A percentile compares a stretch with the other conserved stretches of the same genome.
Evolutionary conservation across 2,113 vertebrate species (phyloP).

Genomic region (Eidolon helvum): DNA sequence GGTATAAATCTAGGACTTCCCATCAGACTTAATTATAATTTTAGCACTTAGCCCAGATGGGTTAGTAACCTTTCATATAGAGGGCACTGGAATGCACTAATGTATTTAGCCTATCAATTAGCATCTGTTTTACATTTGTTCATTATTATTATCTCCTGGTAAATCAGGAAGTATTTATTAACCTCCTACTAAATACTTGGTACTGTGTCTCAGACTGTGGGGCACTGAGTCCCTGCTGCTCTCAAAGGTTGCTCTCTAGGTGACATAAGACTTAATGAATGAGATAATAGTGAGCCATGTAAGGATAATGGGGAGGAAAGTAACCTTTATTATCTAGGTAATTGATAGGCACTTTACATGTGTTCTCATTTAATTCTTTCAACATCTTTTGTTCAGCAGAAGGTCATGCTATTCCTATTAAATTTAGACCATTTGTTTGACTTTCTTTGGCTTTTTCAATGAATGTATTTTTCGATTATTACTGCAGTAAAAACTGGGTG

Average conservation of each 20-base stretch:
- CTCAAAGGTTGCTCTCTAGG: slow-evolving; percentile 4
- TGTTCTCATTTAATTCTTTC: slow-evolving; percentile 23
- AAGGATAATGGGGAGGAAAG: background rate
- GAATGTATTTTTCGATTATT: slow-evolving; percentile 11
- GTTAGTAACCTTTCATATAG: slow-evolving; percentile 52
- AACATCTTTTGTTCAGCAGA: slow-evolving; percentile 33
- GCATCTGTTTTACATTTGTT: slow-evolving; percentile 42
- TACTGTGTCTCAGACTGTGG: background rate
- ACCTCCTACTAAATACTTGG: slow-evolving; percentile 48
- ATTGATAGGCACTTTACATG: slow-evolving; percentile 13
- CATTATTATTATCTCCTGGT: slow-evolving; percentile 42
- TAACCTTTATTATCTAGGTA: slow-evolving; percentile 28
- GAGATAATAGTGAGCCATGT: background rate
- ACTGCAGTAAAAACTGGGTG: background rate
- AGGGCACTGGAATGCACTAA: slow-evolving; percentile 30
- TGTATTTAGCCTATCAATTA: slow-evolving; percentile 67
- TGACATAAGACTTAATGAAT: slow-evolving; percentile 1
- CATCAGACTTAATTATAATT: slow-evolving; percentile 64
- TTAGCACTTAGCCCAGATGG: slow-evolving; percentile 57
- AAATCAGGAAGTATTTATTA: slow-evolving; percentile 66
- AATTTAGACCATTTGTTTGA: background rate
- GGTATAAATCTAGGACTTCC: slow-evolving; percentile 68
- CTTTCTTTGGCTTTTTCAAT: background rate
- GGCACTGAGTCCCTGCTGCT: background rate
- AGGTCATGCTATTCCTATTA: slow-evolving; percentile 18